Evolutionary conservation across 2,888 invertebrate species (phyloP).

Genomic region (Heteropelma amictum): DNA sequence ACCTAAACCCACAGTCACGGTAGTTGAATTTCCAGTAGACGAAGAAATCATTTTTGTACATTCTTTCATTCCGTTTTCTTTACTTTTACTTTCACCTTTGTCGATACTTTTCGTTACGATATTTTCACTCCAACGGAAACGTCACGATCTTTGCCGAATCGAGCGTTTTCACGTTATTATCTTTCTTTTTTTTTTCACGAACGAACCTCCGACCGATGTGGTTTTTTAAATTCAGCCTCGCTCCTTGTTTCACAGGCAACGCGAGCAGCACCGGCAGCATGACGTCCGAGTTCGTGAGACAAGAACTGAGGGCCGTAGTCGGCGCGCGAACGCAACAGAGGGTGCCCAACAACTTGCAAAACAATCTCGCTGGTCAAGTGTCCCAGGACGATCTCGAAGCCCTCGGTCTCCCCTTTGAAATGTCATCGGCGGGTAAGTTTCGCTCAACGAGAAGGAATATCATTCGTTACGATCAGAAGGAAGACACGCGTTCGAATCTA

Average conservation of each 20-base stretch:
- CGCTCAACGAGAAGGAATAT: neutral
- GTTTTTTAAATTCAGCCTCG: too few relatives aligned
- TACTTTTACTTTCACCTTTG: neutral
- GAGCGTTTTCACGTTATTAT: constrained; percentile 4
- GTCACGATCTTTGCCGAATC: neutral
- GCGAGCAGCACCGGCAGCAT: constrained; percentile 80
- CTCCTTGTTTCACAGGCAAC: constrained; percentile 79
- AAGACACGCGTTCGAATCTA: too few relatives aligned
- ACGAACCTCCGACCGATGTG: neutral
- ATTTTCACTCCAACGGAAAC: constrained; percentile 1
- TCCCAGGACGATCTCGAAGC: constrained; percentile 85
- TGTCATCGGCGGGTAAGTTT: constrained; percentile 82
- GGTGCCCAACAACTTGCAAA: constrained; percentile 76
- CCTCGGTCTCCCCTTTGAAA: constrained; percentile 84
- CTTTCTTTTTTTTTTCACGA: constrained; percentile 18
- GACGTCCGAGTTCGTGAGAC: constrained; percentile 93
- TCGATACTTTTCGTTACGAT: neutral
- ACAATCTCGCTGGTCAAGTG: constrained; percentile 76
- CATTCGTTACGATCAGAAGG: too few relatives aligned
- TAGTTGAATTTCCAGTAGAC: constrained; percentile 46
- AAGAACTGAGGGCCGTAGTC: constrained; percentile 93
- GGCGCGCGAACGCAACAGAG: constrained; percentile 85
- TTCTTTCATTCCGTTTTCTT: constrained; percentile 10
- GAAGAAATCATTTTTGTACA: neutral
- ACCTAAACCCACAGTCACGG: constrained; percentile 47